Conservation (phyloP, 2,797 vertebrate species). For the Esox lucius region DNA sequence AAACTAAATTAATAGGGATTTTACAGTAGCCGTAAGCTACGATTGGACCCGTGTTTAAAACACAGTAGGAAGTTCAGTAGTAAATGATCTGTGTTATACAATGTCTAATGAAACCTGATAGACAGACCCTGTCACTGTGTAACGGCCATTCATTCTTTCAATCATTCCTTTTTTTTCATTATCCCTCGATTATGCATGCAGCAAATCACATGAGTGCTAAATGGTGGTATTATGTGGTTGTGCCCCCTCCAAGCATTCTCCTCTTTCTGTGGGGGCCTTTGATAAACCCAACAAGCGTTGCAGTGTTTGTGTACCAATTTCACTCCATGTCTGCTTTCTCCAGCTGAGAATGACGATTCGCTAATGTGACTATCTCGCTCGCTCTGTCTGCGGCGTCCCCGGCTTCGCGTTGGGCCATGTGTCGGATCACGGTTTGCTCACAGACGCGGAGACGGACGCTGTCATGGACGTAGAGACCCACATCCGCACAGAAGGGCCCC, state of each 20-base stretch:
- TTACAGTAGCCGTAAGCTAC: too few relatives aligned
- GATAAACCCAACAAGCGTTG: slow-evolving; percentile 50
- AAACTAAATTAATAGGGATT: too few relatives aligned
- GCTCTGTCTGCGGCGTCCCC: not conserved
- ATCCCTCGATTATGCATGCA: slow-evolving; percentile 36
- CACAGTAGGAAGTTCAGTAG: not conserved
- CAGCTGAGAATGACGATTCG: not conserved
- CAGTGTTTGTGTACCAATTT: slow-evolving; percentile 44
- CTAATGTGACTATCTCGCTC: not conserved
- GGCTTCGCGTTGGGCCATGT: not conserved
- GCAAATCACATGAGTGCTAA: slow-evolving; percentile 58
- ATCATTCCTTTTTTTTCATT: slow-evolving; percentile 19
- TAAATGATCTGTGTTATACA: not conserved
- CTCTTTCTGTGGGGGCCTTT: slow-evolving; percentile 50
- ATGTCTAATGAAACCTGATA: slow-evolving; percentile 14
- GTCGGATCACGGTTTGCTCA: not conserved
- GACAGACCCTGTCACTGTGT: slow-evolving; percentile 29
- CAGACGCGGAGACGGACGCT: not conserved
- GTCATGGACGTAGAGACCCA: not conserved
- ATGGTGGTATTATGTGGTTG: slow-evolving; percentile 45
- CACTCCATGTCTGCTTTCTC: slow-evolving; percentile 20
- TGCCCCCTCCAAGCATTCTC: slow-evolving; percentile 53
- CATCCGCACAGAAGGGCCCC: not conserved
- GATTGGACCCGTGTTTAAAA: not conserved
- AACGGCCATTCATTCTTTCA: slow-evolving; percentile 28